Percentiles rank a stretch among this genome's conserved stretches.
phyloP scores from a whole-genome alignment of 2,888 invertebrate species.

The Molorchus minor region DNA sequence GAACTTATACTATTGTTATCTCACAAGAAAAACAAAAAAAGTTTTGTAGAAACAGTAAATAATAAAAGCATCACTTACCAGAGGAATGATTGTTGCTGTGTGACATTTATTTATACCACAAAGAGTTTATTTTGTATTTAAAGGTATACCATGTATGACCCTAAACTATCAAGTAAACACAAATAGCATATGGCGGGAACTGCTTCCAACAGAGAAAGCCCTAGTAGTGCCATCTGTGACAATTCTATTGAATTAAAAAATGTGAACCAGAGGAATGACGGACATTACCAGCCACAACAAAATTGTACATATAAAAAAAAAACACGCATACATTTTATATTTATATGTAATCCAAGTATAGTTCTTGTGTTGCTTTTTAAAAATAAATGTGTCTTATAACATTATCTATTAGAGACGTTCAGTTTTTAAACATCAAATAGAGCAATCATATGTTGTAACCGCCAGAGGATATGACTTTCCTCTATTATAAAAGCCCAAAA shows the following conservation, averaged over 20 bases:
- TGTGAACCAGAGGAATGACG: conserved; percentile 2
- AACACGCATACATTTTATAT: too few relatives aligned
- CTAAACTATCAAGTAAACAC: too few relatives aligned
- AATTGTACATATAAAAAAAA: conserved; percentile 1
- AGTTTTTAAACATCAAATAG: background rate
- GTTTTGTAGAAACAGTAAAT: conserved; percentile 3
- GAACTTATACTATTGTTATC: conserved; percentile 1
- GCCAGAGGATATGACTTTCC: background rate
- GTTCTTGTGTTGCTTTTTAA: conserved; percentile 3
- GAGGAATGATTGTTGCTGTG: conserved; percentile 5
- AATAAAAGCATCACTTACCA: conserved; percentile 9
- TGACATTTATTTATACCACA: conserved; percentile 3
- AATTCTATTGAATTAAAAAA: conserved; percentile 1
- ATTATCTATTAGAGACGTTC: background rate
- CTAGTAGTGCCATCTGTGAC: conserved; percentile 1
- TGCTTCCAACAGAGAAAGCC: background rate
- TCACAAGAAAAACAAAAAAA: conserved; percentile 5
- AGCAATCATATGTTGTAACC: background rate
- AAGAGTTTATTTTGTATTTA: conserved; percentile 1
- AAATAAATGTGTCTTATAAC: background rate
- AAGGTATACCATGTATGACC: conserved; percentile 1
- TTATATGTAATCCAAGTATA: conserved; percentile 1
- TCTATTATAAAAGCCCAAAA: conserved; percentile 3
- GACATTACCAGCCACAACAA: background rate
- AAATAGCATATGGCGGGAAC: conserved; percentile 3